Base-by-base conservation (phyloP, 1,140 invertebrate genomes). In the Carcinoscorpius rotundicauda region DNA sequence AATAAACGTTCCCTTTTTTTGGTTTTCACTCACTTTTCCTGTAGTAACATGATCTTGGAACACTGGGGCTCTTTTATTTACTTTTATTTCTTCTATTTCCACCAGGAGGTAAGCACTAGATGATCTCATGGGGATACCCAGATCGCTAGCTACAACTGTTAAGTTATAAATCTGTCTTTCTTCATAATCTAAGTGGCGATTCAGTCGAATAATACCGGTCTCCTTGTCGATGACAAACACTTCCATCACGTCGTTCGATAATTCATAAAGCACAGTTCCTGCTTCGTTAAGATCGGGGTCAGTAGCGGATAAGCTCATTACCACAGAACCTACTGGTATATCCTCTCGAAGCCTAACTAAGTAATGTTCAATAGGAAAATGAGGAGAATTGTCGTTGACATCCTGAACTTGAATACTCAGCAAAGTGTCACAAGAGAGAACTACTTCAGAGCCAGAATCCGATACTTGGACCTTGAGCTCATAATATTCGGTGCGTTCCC, bases 351-450 rank as follows among this genome's bases (percentile, higher is more conserved):
- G 84, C 73, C 90, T 89, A 4, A 93, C 88, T 29, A 73, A 71
- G 73, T 91, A 91, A 56, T 61, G 63, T 49, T 74, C 71, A 52
- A 73, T 64, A 50, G 74, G 68, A 70, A 96, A 97, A 52, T 78
- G 81, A 0, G 93, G 93, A 1, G 87, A 81, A 72, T 93, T 92
- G 76, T 97, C 93, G 74, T 97, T 97, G 50, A 93, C 85, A 74
- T 97, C 93, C 70, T 90, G 86, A 2, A 96, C 85, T 3, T 82
- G 81, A 11, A 96, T 83, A 29, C 88, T 78, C 51, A 94, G 84
- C 4, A 76, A 51, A 3, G 89, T 88, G 66, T 90, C 87, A 0
- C 87, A 84, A 68, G 84, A 83, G 8, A 91, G 77, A 3, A 81
- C 74, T 0, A 79, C 75, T 5, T 78, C 69, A 62, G 61, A 3